A percentile compares a stretch with the other conserved stretches of the same genome.
Evolutionary conservation across 2,113 vertebrate genomes (phyloP).

Genomic region (Anoura caudifer): DNA sequence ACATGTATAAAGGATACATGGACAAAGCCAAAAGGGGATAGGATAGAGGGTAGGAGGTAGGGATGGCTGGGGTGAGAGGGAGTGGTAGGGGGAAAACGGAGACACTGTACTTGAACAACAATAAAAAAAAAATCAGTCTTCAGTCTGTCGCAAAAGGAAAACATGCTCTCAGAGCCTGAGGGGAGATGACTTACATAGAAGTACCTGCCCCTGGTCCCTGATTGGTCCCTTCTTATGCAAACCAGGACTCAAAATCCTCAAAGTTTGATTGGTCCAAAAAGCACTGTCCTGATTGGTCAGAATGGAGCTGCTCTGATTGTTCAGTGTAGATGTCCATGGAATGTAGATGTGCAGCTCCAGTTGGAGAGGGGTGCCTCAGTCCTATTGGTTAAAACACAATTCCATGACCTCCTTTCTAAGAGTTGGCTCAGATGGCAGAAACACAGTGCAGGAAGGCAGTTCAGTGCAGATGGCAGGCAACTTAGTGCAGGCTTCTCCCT

Average conservation of each 20-base stretch:
- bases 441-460: background rate
- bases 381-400: background rate
- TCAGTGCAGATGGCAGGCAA: background rate
- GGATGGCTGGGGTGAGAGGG: no score
- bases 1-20: no score
- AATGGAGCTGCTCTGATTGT: background rate
- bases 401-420: background rate
- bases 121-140: no score
- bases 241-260: background rate
- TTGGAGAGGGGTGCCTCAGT: background rate
- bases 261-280: background rate
- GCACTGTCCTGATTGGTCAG: background rate
- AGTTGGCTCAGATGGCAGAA: background rate
- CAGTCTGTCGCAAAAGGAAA: no score
- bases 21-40: no score
- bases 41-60: no score
- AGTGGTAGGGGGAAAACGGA: no score
- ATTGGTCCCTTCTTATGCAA: background rate
- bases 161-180: no score
- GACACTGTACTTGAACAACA: no score
- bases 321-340: background rate
- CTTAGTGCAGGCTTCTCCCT: background rate
- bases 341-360: background rate
- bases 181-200: background rate
- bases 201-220: background rate